These are phyloP conservation scores for Calameuta pallipes DNA, from an alignment of 2,888 invertebrate genomes.

Conservation along the genomic window DNA sequence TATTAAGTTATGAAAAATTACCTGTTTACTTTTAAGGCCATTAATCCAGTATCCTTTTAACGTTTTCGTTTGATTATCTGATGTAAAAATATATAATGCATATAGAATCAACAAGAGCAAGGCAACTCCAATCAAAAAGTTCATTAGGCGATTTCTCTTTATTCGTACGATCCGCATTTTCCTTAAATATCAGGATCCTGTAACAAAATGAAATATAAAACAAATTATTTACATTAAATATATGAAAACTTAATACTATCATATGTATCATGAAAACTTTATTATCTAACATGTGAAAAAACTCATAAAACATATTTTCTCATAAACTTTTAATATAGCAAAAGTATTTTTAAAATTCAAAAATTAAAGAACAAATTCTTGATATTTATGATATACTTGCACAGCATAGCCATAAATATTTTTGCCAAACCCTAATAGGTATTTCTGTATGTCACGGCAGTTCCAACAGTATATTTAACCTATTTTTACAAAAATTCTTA, in stretches of 20 bases:
- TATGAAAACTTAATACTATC: neutral
- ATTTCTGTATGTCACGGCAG: neutral
- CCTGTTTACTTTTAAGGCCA: constrained; percentile 37
- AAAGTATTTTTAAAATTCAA: neutral
- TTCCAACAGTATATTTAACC: neutral
- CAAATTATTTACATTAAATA: neutral
- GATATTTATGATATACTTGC: neutral
- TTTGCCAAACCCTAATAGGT: neutral
- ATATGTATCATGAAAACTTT: neutral
- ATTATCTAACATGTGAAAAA: neutral
- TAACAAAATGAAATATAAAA: neutral
- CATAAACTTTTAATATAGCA: neutral
- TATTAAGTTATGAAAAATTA: constrained; percentile 19
- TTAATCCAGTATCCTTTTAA: constrained; percentile 26
- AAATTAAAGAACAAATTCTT: too few relatives aligned
- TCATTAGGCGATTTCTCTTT: constrained; percentile 53
- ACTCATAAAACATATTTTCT: neutral
- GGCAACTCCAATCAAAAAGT: constrained; percentile 43
- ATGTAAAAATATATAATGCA: constrained; percentile 42
- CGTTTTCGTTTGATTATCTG: constrained; percentile 34
- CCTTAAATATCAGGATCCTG: neutral
- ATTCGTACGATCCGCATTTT: constrained; percentile 62
- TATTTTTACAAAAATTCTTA: neutral
- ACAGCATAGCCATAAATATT: neutral
- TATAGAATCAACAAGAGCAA: constrained; percentile 56